phyloP scores from a whole-genome alignment of 2,113 vertebrate species.

The Dendropsophus ebraccatus region DNA sequence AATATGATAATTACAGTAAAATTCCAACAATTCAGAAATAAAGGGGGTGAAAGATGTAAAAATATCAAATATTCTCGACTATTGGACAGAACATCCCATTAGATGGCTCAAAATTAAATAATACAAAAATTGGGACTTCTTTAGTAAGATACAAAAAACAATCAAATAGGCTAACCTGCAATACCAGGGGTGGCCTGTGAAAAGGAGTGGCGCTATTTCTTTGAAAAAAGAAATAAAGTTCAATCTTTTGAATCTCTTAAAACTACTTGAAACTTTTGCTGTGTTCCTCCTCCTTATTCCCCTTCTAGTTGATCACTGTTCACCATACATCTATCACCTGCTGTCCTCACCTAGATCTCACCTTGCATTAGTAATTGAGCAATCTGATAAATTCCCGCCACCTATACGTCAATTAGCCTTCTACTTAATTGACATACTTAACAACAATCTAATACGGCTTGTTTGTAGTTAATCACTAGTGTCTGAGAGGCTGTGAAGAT shows the following conservation, averaged over 20 bases:
- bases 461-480: conserved; percentile 25
- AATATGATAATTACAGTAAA: not conserved
- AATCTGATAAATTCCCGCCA: conserved; percentile 25
- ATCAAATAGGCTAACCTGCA: no score
- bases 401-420: conserved; percentile 28
- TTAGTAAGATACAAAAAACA: no score
- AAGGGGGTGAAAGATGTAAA: no score
- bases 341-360: conserved; percentile 34
- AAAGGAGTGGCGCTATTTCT: no score
- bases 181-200: no score
- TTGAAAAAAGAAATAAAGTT: no score
- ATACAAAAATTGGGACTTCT: no score
- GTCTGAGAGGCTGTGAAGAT: conserved; percentile 15
- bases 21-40: not conserved
- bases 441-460: not conserved
- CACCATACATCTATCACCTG: not conserved
- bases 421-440: conserved; percentile 19
- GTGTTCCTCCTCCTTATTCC: not conserved
- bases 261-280: not conserved
- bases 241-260: no score
- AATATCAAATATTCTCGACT: no score
- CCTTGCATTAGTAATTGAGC: conserved; percentile 24
- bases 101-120: no score
- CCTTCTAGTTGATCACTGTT: not conserved
- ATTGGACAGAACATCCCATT: no score